Evolutionary conservation across 1,140 invertebrate species (phyloP).

Genomic region (Drosophila fuyamai): DNA sequence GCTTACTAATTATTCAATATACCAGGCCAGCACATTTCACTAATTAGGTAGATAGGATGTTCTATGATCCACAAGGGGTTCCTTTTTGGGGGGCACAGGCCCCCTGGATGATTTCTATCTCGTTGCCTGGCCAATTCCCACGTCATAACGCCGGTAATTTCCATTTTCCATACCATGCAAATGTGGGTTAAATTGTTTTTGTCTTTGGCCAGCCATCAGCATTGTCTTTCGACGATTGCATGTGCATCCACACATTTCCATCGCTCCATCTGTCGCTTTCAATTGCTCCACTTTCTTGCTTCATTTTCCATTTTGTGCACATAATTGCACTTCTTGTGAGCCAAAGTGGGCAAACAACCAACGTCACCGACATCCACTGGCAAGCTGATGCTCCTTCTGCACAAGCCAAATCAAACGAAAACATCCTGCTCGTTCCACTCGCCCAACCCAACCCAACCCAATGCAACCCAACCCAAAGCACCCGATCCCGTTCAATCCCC

Average conservation of each 20-base stretch:
- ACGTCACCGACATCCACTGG: conserved; percentile 20
- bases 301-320: conserved; percentile 73
- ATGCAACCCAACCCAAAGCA: conserved; percentile 4
- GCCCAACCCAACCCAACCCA: neutral
- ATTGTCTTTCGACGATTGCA: conserved; percentile 47
- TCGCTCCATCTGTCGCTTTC: conserved; percentile 48
- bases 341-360: conserved; percentile 59
- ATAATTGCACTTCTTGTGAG: conserved; percentile 80
- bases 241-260: conserved; percentile 32
- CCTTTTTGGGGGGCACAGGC: no score
- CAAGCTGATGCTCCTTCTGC: conserved; percentile 15
- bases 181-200: conserved; percentile 56
- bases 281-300: conserved; percentile 75
- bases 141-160: conserved; percentile 48
- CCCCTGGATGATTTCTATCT: conserved; percentile 33
- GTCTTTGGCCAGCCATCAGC: conserved; percentile 49
- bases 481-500: conserved; percentile 2
- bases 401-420: conserved; percentile 74
- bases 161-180: conserved; percentile 27
- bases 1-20: conserved; percentile 12
- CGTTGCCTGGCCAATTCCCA: conserved; percentile 41
- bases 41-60: conserved; percentile 41
- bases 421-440: conserved; percentile 21
- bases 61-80: conserved; percentile 6
- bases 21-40: conserved; percentile 13